phyloP scores from a whole-genome alignment of 1,140 invertebrate genomes.

The Cataglyphis hispanica region DNA sequence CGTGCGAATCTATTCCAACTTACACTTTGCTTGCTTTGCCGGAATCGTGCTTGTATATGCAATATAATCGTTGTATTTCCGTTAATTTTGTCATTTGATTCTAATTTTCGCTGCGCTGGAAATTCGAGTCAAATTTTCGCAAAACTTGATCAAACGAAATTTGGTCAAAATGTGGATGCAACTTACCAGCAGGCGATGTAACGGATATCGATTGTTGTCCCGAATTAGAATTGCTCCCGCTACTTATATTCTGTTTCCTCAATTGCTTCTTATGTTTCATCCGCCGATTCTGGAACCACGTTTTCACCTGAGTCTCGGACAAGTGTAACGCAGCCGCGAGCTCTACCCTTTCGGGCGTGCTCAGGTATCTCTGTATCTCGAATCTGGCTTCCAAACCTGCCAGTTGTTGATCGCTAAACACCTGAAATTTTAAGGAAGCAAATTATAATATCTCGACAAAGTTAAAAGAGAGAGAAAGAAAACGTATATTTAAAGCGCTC shows the following conservation, averaged over 20 bases:
- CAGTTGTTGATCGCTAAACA: slow-evolving; percentile 98
- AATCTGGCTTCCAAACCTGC: slow-evolving; percentile 98
- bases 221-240: slow-evolving; percentile 67
- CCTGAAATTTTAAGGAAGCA: slow-evolving; percentile 73
- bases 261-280: slow-evolving; percentile 99
- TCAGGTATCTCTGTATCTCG: slow-evolving; percentile 98
- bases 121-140: too few relatives aligned
- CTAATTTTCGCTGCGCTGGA: too few relatives aligned
- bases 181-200: slow-evolving; percentile 82
- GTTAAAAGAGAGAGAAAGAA: not conserved
- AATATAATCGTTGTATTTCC: too few relatives aligned
- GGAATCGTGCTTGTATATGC: too few relatives aligned
- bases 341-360: slow-evolving; percentile 98
- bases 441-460: not conserved
- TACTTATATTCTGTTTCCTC: slow-evolving; percentile 89
- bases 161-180: not conserved
- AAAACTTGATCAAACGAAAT: not conserved
- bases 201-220: slow-evolving; percentile 78
- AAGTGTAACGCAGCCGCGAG: slow-evolving; percentile 96
- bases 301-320: slow-evolving; percentile 99
- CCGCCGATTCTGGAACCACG: slow-evolving; percentile 98
- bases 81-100: too few relatives aligned
- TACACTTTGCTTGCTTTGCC: too few relatives aligned
- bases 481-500: too few relatives aligned
- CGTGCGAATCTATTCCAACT: not conserved